phyloP scores from a whole-genome alignment of 1,140 invertebrate species.

The Mercenaria mercenaria region DNA sequence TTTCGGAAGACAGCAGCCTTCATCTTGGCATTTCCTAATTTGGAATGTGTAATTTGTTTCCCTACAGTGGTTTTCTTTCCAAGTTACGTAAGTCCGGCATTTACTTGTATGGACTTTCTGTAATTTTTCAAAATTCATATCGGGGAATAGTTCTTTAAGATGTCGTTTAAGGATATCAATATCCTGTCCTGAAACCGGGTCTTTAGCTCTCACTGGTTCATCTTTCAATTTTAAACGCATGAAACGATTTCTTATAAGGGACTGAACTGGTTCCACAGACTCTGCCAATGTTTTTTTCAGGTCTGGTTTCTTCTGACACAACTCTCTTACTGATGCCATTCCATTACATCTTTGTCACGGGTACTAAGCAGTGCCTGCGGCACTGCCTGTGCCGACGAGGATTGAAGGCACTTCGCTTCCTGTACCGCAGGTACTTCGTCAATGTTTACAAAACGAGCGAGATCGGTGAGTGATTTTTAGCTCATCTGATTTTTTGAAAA shows the following conservation, averaged over 20 bases:
- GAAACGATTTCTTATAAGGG: conserved; percentile 2
- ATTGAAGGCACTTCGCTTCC: too few species aligned
- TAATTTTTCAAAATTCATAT: conserved; percentile 32
- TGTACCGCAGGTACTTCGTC: too few species aligned
- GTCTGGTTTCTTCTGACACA: background rate
- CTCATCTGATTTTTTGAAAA: too few species aligned
- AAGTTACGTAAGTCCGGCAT: background rate
- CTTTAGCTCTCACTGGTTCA: background rate
- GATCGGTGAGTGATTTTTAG: too few species aligned
- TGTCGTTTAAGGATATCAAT: conserved; percentile 18
- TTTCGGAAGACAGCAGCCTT: background rate
- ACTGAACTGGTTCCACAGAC: background rate
- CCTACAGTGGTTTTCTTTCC: conserved; percentile 46
- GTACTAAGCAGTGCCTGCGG: too few species aligned
- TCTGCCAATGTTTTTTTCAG: background rate
- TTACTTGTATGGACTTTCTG: conserved; percentile 42
- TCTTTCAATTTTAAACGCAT: conserved; percentile 18
- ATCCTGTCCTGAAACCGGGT: conserved; percentile 27
- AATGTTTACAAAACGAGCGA: too few species aligned
- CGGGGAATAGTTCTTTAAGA: conserved; percentile 47
- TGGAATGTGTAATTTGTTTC: conserved; percentile 44
- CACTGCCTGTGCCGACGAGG: too few species aligned
- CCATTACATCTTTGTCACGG: background rate
- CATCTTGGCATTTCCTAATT: conserved; percentile 34
- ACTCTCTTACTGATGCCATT: background rate